phyloP scores from a whole-genome alignment of 2,797 vertebrate genomes.

The Mormyrops attenuatus region DNA sequence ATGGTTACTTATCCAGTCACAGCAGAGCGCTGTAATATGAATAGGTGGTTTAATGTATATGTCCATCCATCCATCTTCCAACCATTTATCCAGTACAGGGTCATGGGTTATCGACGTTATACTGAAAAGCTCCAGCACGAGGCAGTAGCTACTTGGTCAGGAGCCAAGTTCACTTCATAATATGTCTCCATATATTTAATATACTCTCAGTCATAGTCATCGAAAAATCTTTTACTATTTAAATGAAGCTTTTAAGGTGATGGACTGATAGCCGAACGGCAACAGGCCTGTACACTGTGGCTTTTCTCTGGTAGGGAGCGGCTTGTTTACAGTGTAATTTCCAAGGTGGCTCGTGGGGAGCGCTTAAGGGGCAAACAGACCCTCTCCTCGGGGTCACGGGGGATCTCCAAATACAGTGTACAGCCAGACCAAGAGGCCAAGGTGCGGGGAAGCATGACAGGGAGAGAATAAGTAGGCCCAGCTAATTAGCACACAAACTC shows the following conservation, averaged over 20 bases:
- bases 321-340: not conserved
- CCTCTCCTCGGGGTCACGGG: conserved; percentile 46
- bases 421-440: not conserved
- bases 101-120: not conserved
- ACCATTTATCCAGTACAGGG: not conserved
- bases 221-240: not conserved
- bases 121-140: not conserved
- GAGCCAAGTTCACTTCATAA: not conserved
- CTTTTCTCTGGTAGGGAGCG: not conserved
- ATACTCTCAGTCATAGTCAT: not conserved
- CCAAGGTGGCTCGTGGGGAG: conserved; percentile 39
- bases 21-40: not conserved
- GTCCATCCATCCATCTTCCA: not conserved
- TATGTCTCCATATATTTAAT: not conserved
- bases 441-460: not conserved
- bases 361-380: conserved; percentile 54
- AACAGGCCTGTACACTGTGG: not conserved
- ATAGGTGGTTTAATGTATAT: not conserved
- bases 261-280: not conserved
- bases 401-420: conserved; percentile 28
- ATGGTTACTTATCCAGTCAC: not conserved
- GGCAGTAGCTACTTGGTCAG: not conserved
- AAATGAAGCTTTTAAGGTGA: not conserved
- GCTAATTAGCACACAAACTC: not conserved
- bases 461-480: not conserved